phyloP scores from a whole-genome alignment of 2,888 invertebrate genomes.

The Caenorhabditis sp. region DNA sequence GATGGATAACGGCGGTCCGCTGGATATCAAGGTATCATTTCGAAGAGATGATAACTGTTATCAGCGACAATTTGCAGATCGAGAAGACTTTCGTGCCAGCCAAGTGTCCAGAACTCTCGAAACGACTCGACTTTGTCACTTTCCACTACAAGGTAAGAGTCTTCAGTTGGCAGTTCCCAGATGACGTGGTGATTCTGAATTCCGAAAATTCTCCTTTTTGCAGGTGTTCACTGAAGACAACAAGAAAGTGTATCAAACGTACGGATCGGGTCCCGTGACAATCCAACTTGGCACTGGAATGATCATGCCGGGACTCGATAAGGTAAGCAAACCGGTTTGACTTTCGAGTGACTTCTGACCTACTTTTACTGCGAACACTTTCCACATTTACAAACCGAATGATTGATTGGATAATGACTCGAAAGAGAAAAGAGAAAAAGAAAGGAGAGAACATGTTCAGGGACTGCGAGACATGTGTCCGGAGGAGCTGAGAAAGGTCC shows the following conservation, averaged over 20 bases:
- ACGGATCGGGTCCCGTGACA: conserved; percentile 77
- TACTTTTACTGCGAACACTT: conserved; percentile 6
- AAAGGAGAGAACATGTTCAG: conserved; percentile 27
- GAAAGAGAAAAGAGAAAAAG: conserved; percentile 7
- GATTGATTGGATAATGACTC: conserved; percentile 37
- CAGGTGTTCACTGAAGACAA: conserved; percentile 72
- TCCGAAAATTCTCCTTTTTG: conserved; percentile 5
- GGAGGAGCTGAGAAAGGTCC: conserved; percentile 80
- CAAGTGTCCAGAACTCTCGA: conserved; percentile 77
- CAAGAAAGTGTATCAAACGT: conserved; percentile 73
- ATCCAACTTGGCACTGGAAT: conserved; percentile 83
- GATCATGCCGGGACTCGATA: conserved; percentile 83
- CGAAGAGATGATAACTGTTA: no score
- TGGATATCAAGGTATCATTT: conserved; percentile 82
- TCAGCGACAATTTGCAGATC: no score
- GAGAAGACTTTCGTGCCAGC: conserved; percentile 72
- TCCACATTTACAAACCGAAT: no score
- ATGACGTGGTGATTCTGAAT: no score
- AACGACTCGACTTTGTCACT: conserved; percentile 81
- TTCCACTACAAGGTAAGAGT: conserved; percentile 82
- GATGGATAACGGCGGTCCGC: conserved; percentile 79
- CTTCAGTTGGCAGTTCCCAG: no score
- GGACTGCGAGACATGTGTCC: conserved; percentile 80
- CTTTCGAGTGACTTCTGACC: conserved; percentile 26
- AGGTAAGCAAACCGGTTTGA: conserved; percentile 65